Evolutionary conservation across 35 echinoderm and acorn worm genomes (phyloP).

Genomic region (Lytechinus variegatus): DNA sequence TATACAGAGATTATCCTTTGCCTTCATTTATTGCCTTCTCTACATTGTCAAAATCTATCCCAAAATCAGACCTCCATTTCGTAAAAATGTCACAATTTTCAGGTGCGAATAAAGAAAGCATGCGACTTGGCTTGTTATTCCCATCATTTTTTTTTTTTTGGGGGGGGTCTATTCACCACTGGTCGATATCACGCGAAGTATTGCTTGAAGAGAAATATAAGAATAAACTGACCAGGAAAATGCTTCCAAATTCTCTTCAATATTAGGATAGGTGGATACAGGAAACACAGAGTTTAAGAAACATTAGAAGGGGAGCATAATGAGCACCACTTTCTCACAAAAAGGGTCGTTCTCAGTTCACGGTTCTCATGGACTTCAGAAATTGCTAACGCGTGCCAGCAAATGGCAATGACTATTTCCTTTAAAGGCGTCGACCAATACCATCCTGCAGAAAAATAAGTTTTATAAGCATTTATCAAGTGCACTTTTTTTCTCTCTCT

Average conservation of each 20-base stretch:
- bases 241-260: background rate
- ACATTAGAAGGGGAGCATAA: too few species aligned
- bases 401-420: background rate
- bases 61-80: too few species aligned
- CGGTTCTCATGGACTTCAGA: background rate
- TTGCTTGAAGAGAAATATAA: background rate
- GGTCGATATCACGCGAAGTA: too few species aligned
- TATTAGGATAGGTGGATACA: background rate
- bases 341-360: background rate
- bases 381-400: background rate
- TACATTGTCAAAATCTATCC: too few species aligned
- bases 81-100: too few species aligned
- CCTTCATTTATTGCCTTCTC: too few species aligned
- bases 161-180: too few species aligned
- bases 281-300: too few species aligned
- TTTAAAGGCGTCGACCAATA: background rate
- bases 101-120: too few species aligned
- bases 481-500: background rate
- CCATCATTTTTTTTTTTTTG: too few species aligned
- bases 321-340: background rate
- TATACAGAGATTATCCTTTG: too few species aligned
- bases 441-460: background rate
- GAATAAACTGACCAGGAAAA: background rate
- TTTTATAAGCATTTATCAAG: background rate
- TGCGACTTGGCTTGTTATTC: too few species aligned